Conservation (phyloP, 2,113 vertebrate genomes). For the Propithecus coquereli region DNA sequence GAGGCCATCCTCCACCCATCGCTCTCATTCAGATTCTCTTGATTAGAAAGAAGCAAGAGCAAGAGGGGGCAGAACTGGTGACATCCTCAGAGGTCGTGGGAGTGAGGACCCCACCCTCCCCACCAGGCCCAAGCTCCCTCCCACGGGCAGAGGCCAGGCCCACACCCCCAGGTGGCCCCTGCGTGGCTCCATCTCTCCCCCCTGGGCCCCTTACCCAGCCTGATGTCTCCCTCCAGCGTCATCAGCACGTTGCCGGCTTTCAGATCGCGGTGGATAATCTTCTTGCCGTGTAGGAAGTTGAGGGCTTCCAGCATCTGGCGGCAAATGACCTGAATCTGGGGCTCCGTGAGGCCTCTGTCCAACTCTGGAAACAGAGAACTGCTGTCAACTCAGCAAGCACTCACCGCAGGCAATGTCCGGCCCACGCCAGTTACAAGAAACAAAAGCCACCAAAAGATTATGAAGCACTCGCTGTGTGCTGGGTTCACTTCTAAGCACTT, state of each 20-base stretch:
- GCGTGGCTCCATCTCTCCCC: neutral
- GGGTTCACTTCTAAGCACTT: neutral
- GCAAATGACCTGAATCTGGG: conserved; percentile 94
- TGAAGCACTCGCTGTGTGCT: fast-evolving
- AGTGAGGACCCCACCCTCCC: neutral
- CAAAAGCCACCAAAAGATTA: fast-evolving
- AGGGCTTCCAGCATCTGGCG: conserved; percentile 96
- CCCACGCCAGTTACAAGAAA: fast-evolving
- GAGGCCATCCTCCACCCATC: neutral
- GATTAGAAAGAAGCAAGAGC: neutral
- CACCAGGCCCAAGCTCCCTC: neutral
- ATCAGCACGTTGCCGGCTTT: conserved; percentile 97
- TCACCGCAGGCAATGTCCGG: neutral
- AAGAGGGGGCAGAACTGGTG: fast-evolving
- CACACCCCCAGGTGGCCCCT: neutral
- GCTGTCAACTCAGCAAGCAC: neutral
- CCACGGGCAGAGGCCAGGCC: neutral
- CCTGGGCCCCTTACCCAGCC: conserved; percentile 88
- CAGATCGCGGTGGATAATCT: conserved; percentile 98
- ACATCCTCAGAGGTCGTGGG: neutral
- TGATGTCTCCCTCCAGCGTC: conserved; percentile 94
- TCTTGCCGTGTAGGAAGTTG: conserved; percentile 92
- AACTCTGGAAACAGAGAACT: conserved; percentile 83
- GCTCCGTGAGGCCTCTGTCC: conserved; percentile 92
- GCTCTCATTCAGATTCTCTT: neutral